Base-by-base conservation (phyloP, 2,797 vertebrate species). In the Argyrosomus regius region DNA sequence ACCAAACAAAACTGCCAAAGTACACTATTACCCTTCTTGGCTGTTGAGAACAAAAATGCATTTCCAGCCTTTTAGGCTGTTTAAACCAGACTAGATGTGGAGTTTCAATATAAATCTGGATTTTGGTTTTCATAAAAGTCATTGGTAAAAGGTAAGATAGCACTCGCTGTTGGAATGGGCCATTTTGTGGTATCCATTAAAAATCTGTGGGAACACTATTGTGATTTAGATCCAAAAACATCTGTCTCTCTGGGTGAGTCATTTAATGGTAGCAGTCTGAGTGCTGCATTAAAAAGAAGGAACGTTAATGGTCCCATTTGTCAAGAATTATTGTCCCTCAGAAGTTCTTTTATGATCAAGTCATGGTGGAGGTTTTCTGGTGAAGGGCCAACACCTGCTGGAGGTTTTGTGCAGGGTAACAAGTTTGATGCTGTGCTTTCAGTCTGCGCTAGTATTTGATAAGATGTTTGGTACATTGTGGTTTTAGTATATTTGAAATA, bases 201-300 rank as follows among this genome's bases (percentile, higher is more conserved):
- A 72, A 56, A 54, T 78, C 50, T 59, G 81, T 77, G 62, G 59
- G 52, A 82, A 22, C 22, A 12, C 24, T 58, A 10, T 39, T 75
- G 67, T 77, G 69, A 78, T 83, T 85, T 72, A 49, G 43, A 67
- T 74, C 65, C 62, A 68, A 81, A 89, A 88, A 69, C 77, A 83
- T 73, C 57, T 74, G 39, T 67, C 31, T 77, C 64, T 57, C 22
- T 67, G 64, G 46, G 82, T 72, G 61, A 86, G 67, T 88, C 77
- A 79, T 35, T 63, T 81, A 81, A 80, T 76, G 53, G 79, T 20
- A 53, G 81, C 60, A 68, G 46, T 70, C 24, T n/a, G 35, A 83
- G 67, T 54, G 24, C 56, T 69, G 61, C 74, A 74, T 61, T 78
- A 68, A 86, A 75, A 70, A 77, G 58, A 68, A 80, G 12, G 0